These are phyloP conservation scores for Conopomorpha cramerella DNA, from an alignment of 1,140 invertebrate species.

Conservation along the genomic window DNA sequence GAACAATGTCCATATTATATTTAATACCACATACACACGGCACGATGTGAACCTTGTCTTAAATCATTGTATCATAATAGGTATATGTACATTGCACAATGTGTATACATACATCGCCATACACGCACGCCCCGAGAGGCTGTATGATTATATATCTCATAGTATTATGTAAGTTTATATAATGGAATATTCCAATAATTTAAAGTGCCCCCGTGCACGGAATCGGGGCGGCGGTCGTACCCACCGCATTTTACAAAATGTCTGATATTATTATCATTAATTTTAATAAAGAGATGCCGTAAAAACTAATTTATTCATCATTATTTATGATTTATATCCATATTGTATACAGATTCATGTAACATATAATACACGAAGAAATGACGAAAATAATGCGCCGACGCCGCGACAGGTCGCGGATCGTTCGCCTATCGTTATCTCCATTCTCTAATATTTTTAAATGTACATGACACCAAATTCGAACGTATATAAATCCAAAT, in stretches of 20 bases:
- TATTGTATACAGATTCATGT: slow-evolving; percentile 62
- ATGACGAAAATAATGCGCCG: slow-evolving; percentile 56
- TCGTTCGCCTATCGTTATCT: slow-evolving; percentile 52
- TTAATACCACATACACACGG: slow-evolving; percentile 84
- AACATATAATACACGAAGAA: slow-evolving; percentile 60
- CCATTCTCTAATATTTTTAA: slow-evolving; percentile 56
- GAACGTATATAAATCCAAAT: slow-evolving; percentile 62
- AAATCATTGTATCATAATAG: slow-evolving; percentile 68
- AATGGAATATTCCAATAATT: slow-evolving; percentile 62
- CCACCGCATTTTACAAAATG: slow-evolving; percentile 56
- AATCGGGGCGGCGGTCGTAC: slow-evolving; percentile 50
- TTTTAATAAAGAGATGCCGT: slow-evolving; percentile 60
- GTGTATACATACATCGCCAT: slow-evolving; percentile 68
- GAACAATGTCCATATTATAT: slow-evolving; percentile 86
- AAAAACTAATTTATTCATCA: slow-evolving; percentile 60
- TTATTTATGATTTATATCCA: slow-evolving; percentile 61
- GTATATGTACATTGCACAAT: slow-evolving; percentile 73
- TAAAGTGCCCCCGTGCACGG: slow-evolving; percentile 59
- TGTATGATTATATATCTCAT: slow-evolving; percentile 61
- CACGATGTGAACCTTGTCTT: slow-evolving; percentile 85
- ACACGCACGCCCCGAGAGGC: slow-evolving; percentile 57
- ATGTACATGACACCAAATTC: slow-evolving; percentile 61
- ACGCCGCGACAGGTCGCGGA: slow-evolving; percentile 31
- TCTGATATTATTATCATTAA: slow-evolving; percentile 60
- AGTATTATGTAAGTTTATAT: slow-evolving; percentile 60